A percentile compares a stretch with the other conserved stretches of the same genome.
Conservation (phyloP, 2,888 invertebrate genomes). For the Nebria salina region DNA sequence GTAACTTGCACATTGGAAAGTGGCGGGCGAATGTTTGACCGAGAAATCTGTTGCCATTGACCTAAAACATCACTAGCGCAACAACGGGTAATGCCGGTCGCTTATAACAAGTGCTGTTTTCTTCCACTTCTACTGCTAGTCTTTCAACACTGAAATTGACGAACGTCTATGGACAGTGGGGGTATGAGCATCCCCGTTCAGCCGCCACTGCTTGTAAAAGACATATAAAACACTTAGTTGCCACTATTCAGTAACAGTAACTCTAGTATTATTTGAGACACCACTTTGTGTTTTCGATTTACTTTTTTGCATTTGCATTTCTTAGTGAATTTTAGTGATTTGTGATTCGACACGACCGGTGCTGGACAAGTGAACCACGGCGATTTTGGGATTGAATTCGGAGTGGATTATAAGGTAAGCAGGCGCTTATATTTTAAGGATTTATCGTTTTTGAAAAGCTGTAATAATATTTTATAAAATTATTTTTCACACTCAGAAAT, state of each 20-base stretch:
- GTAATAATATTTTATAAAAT: too few species aligned
- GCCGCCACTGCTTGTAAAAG: neutral
- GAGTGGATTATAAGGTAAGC: too few species aligned
- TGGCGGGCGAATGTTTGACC: conserved; percentile 16
- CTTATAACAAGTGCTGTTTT: neutral
- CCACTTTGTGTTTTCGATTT: neutral
- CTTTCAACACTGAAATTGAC: neutral
- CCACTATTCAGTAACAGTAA: neutral
- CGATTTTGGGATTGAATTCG: too few species aligned
- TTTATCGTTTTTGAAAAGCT: too few species aligned
- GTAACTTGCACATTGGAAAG: conserved; percentile 21
- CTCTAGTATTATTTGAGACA: neutral
- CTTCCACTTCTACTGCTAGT: neutral
- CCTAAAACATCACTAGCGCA: conserved; percentile 15
- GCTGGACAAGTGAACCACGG: too few species aligned
- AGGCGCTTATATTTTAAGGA: too few species aligned
- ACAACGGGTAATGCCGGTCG: neutral
- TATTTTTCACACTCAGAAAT: too few species aligned
- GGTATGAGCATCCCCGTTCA: neutral
- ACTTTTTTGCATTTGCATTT: neutral
- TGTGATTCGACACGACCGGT: neutral
- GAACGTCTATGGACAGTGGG: neutral
- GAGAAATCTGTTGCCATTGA: conserved; percentile 26
- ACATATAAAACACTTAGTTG: neutral
- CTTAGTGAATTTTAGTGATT: neutral